Evolutionary conservation across 1,140 invertebrate species (phyloP).

Genomic region (Mactra quadrangularis): DNA sequence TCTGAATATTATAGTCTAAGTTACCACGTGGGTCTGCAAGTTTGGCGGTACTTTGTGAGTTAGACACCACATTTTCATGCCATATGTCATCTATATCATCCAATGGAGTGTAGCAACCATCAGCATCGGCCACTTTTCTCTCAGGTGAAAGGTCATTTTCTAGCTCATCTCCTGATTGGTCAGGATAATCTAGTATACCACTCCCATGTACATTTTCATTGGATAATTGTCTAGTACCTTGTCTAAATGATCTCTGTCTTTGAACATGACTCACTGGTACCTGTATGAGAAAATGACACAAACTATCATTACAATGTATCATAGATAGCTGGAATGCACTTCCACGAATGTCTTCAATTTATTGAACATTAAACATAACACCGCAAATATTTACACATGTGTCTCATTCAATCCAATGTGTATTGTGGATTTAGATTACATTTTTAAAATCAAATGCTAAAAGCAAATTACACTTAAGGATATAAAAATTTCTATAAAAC

Average conservation of each 20-base stretch:
- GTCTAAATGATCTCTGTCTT: slow-evolving; percentile 15
- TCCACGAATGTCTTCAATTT: too few relatives aligned
- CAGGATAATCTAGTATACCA: slow-evolving; percentile 42
- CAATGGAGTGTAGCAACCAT: slow-evolving; percentile 55
- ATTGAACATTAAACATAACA: too few relatives aligned
- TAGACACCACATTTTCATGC: slow-evolving; percentile 10
- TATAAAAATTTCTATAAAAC: too few relatives aligned
- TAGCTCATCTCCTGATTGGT: slow-evolving; percentile 44
- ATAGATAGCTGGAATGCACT: too few relatives aligned
- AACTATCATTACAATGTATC: too few relatives aligned
- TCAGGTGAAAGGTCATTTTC: slow-evolving; percentile 56
- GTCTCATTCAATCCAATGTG: too few relatives aligned
- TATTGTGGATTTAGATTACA: too few relatives aligned
- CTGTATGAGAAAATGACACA: neutral
- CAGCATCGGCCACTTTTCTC: slow-evolving; percentile 48
- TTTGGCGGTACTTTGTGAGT: slow-evolving; percentile 46
- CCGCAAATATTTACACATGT: too few relatives aligned
- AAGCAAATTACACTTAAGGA: too few relatives aligned
- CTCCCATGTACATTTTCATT: slow-evolving; percentile 53
- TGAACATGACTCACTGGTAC: slow-evolving; percentile 16
- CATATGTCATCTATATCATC: slow-evolving; percentile 49
- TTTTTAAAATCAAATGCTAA: too few relatives aligned
- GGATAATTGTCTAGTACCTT: slow-evolving; percentile 5
- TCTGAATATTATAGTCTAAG: slow-evolving; percentile 56
- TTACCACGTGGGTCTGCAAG: slow-evolving; percentile 48